Percentiles rank a stretch among this genome's conserved stretches.
Conservation (phyloP, 2,797 vertebrate genomes). For the Botia almorhae region DNA sequence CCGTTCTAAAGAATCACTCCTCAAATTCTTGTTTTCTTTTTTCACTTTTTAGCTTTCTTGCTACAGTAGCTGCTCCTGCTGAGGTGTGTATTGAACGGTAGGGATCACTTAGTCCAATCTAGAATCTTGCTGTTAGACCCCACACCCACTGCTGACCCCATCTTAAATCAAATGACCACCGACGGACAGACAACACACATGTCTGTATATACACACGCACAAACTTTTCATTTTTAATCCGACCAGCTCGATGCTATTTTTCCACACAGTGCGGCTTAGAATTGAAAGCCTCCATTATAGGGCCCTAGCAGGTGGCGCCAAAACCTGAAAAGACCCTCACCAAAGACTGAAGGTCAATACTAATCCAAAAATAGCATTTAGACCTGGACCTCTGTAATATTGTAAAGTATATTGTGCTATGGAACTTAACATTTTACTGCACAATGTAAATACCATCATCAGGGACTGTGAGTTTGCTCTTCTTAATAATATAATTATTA, state of each 20-base stretch:
- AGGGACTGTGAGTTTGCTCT: neutral
- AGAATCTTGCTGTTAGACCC: constrained; percentile 44
- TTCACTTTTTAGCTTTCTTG: neutral
- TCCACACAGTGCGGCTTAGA: neutral
- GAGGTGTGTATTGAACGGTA: constrained; percentile 15
- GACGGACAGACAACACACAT: constrained; percentile 35
- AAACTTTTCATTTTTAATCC: constrained; percentile 36
- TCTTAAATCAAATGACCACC: constrained; percentile 45
- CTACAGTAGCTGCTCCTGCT: constrained; percentile 17
- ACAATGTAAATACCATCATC: neutral
- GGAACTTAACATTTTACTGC: neutral
- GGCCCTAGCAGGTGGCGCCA: constrained; percentile 23
- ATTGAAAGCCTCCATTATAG: neutral
- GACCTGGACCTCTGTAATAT: neutral
- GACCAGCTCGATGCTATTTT: constrained; percentile 23
- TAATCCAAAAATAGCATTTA: neutral
- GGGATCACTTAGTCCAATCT: constrained; percentile 45
- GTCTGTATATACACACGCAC: constrained; percentile 22
- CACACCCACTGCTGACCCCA: constrained; percentile 47
- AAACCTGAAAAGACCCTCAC: constrained; percentile 16
- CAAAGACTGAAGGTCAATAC: constrained; percentile 10
- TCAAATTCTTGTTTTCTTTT: constrained; percentile 11
- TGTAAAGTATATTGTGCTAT: neutral
- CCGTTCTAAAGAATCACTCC: neutral
- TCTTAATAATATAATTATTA: neutral